Percentiles rank a stretch among this genome's conserved stretches.
phyloP scores from a whole-genome alignment of 2,797 vertebrate genomes.

The Adelosebastes latens region DNA sequence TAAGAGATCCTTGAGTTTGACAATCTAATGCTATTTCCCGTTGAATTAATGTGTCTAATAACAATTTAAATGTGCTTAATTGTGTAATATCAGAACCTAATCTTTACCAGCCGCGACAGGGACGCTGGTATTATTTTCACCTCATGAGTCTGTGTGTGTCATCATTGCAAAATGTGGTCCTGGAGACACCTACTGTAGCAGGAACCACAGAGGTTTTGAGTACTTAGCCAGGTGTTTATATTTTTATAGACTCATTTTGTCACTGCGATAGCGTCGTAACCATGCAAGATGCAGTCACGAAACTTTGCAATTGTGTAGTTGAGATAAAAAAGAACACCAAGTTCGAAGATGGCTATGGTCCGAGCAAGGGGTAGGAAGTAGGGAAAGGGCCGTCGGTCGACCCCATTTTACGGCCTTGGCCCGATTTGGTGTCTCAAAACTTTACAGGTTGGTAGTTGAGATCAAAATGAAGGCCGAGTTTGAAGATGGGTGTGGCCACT shows the following conservation, averaged over 20 bases:
- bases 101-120: background rate
- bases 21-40: slow-evolving; percentile 19
- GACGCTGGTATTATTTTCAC: background rate
- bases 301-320: too few relatives aligned
- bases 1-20: background rate
- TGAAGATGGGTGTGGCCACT: background rate
- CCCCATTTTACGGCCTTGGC: too few relatives aligned
- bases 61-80: slow-evolving; percentile 51
- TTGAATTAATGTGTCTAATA: slow-evolving; percentile 50
- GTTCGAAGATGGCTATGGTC: background rate
- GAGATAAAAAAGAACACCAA: background rate
- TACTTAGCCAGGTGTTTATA: background rate
- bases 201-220: background rate
- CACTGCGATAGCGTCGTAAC: background rate
- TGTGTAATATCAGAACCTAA: slow-evolving; percentile 44
- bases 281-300: background rate
- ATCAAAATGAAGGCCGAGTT: too few relatives aligned
- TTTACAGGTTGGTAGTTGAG: too few relatives aligned
- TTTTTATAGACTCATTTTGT: background rate
- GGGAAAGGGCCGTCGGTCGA: background rate
- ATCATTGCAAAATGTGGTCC: background rate
- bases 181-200: background rate
- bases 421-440: too few relatives aligned
- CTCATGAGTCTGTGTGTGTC: background rate
- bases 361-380: background rate